phyloP scores from a whole-genome alignment of 2,113 vertebrate species.

The Ptilonorhynchus violaceus region DNA sequence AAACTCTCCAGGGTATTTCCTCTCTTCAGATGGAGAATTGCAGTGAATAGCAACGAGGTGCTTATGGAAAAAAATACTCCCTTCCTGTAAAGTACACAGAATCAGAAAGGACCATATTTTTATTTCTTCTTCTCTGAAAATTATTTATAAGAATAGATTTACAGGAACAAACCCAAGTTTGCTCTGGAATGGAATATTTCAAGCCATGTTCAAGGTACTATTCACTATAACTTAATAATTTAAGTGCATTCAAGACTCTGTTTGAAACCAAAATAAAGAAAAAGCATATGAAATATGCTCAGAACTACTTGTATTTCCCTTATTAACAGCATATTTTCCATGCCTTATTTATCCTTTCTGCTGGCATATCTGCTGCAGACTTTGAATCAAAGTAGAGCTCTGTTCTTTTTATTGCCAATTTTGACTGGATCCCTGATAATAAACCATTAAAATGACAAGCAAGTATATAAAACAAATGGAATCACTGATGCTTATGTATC shows the following conservation, averaged over 20 bases:
- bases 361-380: slow-evolving; percentile 36
- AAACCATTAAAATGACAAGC: slow-evolving; percentile 58
- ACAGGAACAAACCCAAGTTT: background rate
- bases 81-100: background rate
- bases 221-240: slow-evolving; percentile 52
- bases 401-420: slow-evolving; percentile 59
- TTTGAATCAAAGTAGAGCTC: slow-evolving; percentile 49
- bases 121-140: background rate
- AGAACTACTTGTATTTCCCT: slow-evolving; percentile 46
- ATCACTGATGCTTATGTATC: slow-evolving; percentile 25
- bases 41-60: background rate
- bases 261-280: slow-evolving; percentile 61
- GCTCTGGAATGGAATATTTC: slow-evolving; percentile 26
- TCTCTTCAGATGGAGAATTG: background rate
- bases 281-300: slow-evolving; percentile 40
- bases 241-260: slow-evolving; percentile 37
- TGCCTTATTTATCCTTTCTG: slow-evolving; percentile 61
- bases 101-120: background rate
- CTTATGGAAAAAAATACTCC: background rate
- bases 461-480: slow-evolving; percentile 56
- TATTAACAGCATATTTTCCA: slow-evolving; percentile 53
- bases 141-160: slow-evolving; percentile 33
- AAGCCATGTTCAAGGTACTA: background rate
- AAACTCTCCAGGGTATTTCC: background rate
- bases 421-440: slow-evolving; percentile 56